phyloP scores from a whole-genome alignment of 2,888 invertebrate species.

The Physocephala rufipes region DNA sequence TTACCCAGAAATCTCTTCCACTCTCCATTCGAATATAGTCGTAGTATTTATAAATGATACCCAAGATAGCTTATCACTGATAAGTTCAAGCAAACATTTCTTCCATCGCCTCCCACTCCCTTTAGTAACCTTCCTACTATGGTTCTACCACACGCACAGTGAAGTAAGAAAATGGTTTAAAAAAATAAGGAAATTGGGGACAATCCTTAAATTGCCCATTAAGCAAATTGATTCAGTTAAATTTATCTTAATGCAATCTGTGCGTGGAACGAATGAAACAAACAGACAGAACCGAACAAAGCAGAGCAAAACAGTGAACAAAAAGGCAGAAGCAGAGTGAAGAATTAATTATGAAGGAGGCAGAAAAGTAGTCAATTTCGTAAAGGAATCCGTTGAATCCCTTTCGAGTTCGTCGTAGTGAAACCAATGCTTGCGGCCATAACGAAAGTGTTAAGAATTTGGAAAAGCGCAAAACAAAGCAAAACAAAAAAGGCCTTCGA shows the following conservation, averaged over 20 bases:
- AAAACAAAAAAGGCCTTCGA: background rate
- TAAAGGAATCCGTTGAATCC: background rate
- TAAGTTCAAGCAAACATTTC: constrained; percentile 35
- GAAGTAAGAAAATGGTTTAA: constrained; percentile 26
- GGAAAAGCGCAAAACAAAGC: background rate
- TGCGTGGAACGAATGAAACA: constrained; percentile 29
- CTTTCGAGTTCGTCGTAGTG: background rate
- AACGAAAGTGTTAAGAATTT: background rate
- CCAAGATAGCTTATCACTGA: constrained; percentile 45
- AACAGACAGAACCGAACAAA: background rate
- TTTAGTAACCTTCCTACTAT: background rate
- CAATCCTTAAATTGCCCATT: constrained; percentile 62
- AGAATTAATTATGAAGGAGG: background rate
- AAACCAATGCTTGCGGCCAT: background rate
- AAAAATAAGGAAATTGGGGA: no score
- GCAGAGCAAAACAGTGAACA: background rate
- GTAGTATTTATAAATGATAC: constrained; percentile 48
- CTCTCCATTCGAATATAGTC: background rate
- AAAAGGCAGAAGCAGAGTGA: background rate
- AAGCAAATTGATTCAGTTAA: constrained; percentile 64
- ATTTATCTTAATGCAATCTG: constrained; percentile 64
- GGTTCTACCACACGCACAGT: background rate
- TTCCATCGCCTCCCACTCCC: background rate
- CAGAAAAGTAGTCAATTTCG: background rate
- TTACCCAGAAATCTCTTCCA: constrained; percentile 9